phyloP scores from a whole-genome alignment of 2,797 vertebrate genomes.

The Linurgus olivaceus region DNA sequence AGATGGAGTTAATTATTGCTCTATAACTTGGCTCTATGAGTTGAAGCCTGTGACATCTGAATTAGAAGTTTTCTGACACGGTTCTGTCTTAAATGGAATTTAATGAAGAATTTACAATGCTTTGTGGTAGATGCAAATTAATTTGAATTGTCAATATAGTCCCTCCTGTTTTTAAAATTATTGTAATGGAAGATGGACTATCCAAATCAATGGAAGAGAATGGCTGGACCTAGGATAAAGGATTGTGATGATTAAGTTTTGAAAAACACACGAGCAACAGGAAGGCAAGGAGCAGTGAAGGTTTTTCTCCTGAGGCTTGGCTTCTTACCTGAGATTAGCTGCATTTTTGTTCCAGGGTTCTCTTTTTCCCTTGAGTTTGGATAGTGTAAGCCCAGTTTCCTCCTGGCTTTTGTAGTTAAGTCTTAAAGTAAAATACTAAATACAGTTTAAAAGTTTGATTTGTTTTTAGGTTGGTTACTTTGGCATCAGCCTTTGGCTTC shows the following conservation, averaged over 20 bases:
- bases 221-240: neutral
- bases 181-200: neutral
- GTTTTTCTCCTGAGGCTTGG: neutral
- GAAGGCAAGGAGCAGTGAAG: neutral
- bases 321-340: neutral
- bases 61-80: neutral
- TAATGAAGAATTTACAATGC: neutral
- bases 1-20: neutral
- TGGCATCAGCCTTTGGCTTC: neutral
- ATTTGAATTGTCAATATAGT: neutral
- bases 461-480: neutral
- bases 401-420: neutral
- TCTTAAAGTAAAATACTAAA: neutral
- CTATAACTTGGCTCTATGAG: neutral
- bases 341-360: neutral
- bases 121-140: neutral
- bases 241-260: neutral
- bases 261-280: neutral
- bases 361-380: neutral
- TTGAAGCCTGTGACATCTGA: neutral
- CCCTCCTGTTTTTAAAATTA: neutral
- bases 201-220: neutral
- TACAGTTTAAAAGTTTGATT: neutral
- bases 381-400: neutral
- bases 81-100: neutral